phyloP scores from a whole-genome alignment of 2,113 vertebrate genomes.

The Siniperca knerii region DNA sequence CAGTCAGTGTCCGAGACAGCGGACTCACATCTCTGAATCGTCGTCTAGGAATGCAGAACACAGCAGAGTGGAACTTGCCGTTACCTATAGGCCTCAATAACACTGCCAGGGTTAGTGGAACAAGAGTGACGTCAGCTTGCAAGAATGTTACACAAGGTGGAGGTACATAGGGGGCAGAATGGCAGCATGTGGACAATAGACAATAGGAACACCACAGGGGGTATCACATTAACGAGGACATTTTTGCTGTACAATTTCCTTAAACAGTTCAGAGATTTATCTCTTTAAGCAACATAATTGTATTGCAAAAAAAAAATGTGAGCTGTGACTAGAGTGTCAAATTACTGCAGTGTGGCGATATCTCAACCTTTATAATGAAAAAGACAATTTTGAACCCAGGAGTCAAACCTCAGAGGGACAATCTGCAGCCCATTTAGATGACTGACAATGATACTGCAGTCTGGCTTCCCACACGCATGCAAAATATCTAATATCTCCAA shows the following conservation, averaged over 20 bases:
- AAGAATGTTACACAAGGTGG: constrained; percentile 73
- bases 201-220: constrained; percentile 46
- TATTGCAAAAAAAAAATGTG: constrained; percentile 32
- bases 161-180: constrained; percentile 54
- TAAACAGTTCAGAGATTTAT: neutral
- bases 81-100: constrained; percentile 76
- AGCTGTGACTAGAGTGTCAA: neutral
- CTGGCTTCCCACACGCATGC: neutral
- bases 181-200: constrained; percentile 61
- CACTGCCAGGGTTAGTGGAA: constrained; percentile 76
- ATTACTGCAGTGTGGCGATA: constrained; percentile 2
- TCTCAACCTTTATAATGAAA: neutral
- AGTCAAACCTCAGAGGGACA: neutral
- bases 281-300: neutral
- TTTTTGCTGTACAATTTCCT: constrained; percentile 31
- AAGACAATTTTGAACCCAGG: neutral
- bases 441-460: neutral
- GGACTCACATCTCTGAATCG: constrained; percentile 76
- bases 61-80: constrained; percentile 38
- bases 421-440: constrained; percentile 7
- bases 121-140: constrained; percentile 64
- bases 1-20: constrained; percentile 50
- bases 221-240: constrained; percentile 33
- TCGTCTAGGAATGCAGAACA: constrained; percentile 83
- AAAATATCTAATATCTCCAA: constrained; percentile 23